Evolutionary conservation across 2,113 vertebrate genomes (phyloP).

Genomic region (Cricetomys ansorgei): DNA sequence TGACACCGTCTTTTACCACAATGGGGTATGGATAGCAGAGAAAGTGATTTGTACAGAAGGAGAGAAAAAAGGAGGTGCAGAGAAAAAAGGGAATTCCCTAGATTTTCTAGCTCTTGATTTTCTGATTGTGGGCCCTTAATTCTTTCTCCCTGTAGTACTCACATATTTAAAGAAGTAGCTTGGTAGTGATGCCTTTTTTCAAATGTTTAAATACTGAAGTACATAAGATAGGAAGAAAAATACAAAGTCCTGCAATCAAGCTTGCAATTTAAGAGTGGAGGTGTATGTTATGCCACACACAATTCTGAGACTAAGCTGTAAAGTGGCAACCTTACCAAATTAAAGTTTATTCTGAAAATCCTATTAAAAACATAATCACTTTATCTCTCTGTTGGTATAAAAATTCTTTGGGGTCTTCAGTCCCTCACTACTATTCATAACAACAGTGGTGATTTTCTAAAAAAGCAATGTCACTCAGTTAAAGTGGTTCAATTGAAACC

Average conservation of each 20-base stretch:
- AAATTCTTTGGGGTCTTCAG: too few species aligned
- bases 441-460: too few species aligned
- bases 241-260: background rate
- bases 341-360: background rate
- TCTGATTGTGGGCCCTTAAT: background rate
- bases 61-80: background rate
- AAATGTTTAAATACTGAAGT: too few species aligned
- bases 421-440: too few species aligned
- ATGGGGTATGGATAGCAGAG: background rate
- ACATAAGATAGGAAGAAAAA: background rate
- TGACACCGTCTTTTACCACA: background rate
- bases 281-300: too few species aligned
- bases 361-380: background rate
- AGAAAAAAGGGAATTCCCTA: background rate
- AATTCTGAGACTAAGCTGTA: background rate
- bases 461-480: too few species aligned
- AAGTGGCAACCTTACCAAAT: background rate
- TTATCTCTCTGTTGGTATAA: too few species aligned
- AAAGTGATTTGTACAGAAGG: background rate
- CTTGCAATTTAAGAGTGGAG: background rate
- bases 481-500: too few species aligned
- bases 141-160: background rate
- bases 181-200: background rate
- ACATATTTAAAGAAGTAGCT: background rate
- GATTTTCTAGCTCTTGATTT: background rate